phyloP scores from a whole-genome alignment of 2,797 vertebrate species.

The Acanthurus tractus region DNA sequence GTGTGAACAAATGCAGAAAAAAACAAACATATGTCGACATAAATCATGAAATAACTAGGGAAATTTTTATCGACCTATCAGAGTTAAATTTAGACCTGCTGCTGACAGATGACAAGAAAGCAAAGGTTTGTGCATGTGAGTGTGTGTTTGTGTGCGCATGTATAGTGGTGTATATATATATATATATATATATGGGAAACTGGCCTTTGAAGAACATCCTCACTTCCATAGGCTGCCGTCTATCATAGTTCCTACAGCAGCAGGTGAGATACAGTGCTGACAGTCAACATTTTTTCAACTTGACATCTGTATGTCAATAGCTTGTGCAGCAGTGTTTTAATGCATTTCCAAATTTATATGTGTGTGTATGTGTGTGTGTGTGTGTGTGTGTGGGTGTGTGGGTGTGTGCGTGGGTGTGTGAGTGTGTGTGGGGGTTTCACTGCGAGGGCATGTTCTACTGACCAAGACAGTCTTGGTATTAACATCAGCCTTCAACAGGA shows the following conservation, averaged over 20 bases:
- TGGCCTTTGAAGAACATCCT: slow-evolving; percentile 20
- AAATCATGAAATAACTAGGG: background rate
- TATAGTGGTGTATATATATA: background rate
- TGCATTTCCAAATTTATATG: background rate
- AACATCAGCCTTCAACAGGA: background rate
- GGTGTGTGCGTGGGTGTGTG: background rate
- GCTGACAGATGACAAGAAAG: slow-evolving; percentile 9
- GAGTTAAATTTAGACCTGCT: slow-evolving; percentile 2
- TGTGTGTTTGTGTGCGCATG: slow-evolving; percentile 4
- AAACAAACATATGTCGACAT: background rate
- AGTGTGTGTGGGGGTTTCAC: background rate
- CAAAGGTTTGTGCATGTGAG: background rate
- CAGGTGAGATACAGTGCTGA: background rate
- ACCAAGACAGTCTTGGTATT: background rate
- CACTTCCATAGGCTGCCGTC: background rate
- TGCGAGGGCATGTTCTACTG: too few relatives aligned
- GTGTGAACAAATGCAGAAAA: background rate
- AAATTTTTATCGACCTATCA: slow-evolving; percentile 7
- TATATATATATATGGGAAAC: slow-evolving; percentile 2
- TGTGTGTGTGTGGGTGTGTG: background rate
- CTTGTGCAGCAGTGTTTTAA: background rate
- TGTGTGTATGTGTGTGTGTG: background rate
- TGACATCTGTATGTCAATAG: background rate
- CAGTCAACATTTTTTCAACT: background rate
- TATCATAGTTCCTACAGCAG: background rate